Evolutionary conservation across 1,140 invertebrate species (phyloP), one percentile per base, ranked within the genome.

Genomic region (Pomacea maculata): DNA sequence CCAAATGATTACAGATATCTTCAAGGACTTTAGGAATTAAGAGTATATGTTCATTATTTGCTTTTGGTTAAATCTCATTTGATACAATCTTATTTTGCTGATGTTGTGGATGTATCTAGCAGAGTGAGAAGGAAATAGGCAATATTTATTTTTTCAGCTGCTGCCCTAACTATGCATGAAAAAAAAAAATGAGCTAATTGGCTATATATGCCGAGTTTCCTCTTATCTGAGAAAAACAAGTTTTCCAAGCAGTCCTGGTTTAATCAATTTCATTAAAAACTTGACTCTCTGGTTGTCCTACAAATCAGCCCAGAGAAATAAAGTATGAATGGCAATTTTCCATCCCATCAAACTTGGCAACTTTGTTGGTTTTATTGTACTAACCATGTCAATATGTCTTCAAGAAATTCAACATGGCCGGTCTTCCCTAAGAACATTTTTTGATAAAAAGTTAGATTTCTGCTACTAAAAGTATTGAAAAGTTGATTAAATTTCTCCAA

Each of bases 231-330:
- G 75, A 76, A 29, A 25, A 76, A 76, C 1, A 76, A 25, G 55
- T 76, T 76, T 64, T 76, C 55, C 21, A 76, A 15, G 57, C 75
- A 76, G 61, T 76, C 75, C 29, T 76, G 75, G 25, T 76, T 76
- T 2, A 76, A n/a, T 55, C 75, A 25, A 25, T 76, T 10, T 76
- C 61, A 10, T 45, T 76, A 15, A 76, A 21, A 45, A 76, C 8
- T 61, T 61, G 57, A 76, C 61, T 21, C 34, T n/a, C 15, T 73
- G 21, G 25, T 45, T 19, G 19, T 21, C 52, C 12, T 73, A 34
- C 19, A 73, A 52, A 14, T 73, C 71, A 34, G 25, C 71, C 25
- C 25, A 73, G 12, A 73, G 9, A 73, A 3, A 29, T 14, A 73
- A 52, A 12, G 10, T 73, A 34, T 21, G 71, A 21, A 73, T 57